These are phyloP conservation scores for Itoplectis maculator DNA, from an alignment of 2,888 invertebrate species.

Conservation along the genomic window DNA sequence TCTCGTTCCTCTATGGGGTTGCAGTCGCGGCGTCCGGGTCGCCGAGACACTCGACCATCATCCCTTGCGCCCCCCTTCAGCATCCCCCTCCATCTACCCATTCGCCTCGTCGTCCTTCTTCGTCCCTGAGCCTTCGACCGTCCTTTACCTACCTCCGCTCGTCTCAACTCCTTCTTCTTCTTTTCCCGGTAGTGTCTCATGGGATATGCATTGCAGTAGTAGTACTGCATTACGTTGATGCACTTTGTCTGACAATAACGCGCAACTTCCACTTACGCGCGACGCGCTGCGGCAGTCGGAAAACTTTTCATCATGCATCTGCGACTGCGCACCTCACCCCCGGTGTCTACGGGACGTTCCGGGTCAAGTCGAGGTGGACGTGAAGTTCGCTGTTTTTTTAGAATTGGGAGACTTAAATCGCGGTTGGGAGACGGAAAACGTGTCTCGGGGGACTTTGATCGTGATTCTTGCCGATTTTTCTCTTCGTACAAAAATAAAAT, in stretches of 20 bases:
- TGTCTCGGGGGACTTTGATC: no score
- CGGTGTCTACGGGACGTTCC: not conserved
- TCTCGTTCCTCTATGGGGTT: slow-evolving; percentile 56
- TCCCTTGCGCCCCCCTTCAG: slow-evolving; percentile 19
- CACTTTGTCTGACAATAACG: slow-evolving; percentile 51
- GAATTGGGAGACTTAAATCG: no score
- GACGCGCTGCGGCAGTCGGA: slow-evolving; percentile 25
- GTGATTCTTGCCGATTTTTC: no score
- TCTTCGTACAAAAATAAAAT: no score
- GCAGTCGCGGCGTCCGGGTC: slow-evolving; percentile 63
- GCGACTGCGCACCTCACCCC: not conserved
- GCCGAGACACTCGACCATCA: slow-evolving; percentile 64
- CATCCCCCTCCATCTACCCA: not conserved
- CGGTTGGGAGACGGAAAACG: no score
- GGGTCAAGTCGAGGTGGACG: not conserved
- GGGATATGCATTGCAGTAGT: not conserved
- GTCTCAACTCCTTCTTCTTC: no score
- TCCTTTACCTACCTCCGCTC: no score
- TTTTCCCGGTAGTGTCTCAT: not conserved
- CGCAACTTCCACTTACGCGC: slow-evolving; percentile 30
- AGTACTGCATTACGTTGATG: slow-evolving; percentile 29
- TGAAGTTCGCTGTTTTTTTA: not conserved
- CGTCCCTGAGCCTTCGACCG: not conserved
- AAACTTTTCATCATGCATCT: slow-evolving; percentile 48
- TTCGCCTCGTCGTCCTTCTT: not conserved